Evolutionary conservation across 2,797 vertebrate species (phyloP).

Genomic region (Neosilurus mollespiculum): DNA sequence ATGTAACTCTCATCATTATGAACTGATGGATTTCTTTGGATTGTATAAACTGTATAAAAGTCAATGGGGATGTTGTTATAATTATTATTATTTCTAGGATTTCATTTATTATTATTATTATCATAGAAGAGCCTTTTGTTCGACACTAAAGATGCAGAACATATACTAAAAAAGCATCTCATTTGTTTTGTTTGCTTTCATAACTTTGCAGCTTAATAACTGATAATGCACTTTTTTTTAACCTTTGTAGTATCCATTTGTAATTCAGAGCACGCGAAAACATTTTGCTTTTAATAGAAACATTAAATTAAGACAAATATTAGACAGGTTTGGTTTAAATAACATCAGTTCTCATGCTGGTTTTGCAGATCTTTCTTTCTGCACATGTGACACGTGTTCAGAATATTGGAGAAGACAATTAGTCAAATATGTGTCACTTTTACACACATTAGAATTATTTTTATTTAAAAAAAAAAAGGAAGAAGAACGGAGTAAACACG

Average conservation of each 20-base stretch:
- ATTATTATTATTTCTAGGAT: neutral
- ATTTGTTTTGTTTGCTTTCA: neutral
- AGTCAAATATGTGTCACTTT: constrained; percentile 26
- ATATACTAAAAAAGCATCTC: neutral
- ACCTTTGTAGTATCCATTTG: neutral
- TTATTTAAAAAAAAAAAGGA: constrained; percentile 52
- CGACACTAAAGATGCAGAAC: neutral
- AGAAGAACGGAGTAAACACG: constrained; percentile 44
- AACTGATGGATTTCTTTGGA: neutral
- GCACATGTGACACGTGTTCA: neutral
- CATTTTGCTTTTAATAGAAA: neutral
- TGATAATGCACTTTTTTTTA: neutral
- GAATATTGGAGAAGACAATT: constrained; percentile 9
- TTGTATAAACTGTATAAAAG: neutral
- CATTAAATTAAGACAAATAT: neutral
- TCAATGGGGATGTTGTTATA: neutral
- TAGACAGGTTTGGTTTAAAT: constrained; percentile 1
- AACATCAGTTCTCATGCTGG: neutral
- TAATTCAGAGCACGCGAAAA: neutral
- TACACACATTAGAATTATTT: constrained; percentile 63
- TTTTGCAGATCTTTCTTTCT: constrained; percentile 5
- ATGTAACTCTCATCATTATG: constrained; percentile 57
- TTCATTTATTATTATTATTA: neutral
- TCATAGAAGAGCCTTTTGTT: neutral
- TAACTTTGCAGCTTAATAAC: neutral